A percentile compares a stretch with the other conserved stretches of the same genome.
These are phyloP conservation scores for Oxycera nigricornis DNA, from an alignment of 2,888 invertebrate genomes.

Conservation along the genomic window DNA sequence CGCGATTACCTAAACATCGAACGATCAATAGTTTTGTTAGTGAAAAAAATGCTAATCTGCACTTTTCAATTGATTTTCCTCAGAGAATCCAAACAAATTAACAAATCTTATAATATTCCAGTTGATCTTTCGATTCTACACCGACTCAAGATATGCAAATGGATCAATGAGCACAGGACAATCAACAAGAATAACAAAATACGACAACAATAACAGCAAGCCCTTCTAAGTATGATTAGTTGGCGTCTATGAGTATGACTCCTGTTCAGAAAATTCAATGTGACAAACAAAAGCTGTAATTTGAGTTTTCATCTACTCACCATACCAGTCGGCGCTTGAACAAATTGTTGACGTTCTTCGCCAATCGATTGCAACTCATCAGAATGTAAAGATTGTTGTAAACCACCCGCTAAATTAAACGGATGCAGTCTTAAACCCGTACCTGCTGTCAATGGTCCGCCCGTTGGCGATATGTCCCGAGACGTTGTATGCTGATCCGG, in stretches of 20 bases:
- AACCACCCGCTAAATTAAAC: conserved; percentile 47
- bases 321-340: conserved; percentile 43
- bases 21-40: too few species aligned
- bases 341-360: conserved; percentile 44
- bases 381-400: conserved; percentile 26
- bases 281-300: conserved; percentile 14
- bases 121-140: neutral
- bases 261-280: conserved; percentile 4
- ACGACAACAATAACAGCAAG: neutral
- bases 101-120: neutral
- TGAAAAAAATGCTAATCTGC: neutral
- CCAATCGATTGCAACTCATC: conserved; percentile 42
- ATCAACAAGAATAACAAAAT: neutral
- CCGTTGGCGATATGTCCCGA: conserved; percentile 53
- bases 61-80: too few species aligned
- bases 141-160: neutral
- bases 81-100: too few species aligned
- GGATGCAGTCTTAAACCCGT: conserved; percentile 46
- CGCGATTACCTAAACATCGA: too few species aligned
- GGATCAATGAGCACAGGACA: neutral
- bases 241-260: neutral
- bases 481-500: conserved; percentile 54
- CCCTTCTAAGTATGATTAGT: neutral
- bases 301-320: conserved; percentile 40
- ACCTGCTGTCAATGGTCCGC: conserved; percentile 48